Evolutionary conservation across 2,797 vertebrate genomes (phyloP).

Genomic region (Botia kubotai): DNA sequence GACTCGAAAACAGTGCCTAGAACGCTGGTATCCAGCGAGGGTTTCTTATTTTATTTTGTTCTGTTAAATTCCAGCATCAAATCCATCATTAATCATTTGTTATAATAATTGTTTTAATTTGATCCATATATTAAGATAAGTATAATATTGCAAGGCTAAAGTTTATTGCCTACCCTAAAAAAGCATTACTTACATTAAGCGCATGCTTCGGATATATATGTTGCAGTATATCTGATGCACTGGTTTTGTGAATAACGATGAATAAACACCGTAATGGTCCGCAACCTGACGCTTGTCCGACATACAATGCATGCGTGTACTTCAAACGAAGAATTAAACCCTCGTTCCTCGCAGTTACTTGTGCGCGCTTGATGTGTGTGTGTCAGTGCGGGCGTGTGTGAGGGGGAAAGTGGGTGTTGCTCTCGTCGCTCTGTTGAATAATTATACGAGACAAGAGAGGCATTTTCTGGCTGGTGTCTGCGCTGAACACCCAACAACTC

Average conservation of each 20-base stretch:
- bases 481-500: not conserved
- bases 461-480: constrained; percentile 26
- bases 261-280: not conserved
- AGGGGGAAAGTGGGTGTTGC: constrained; percentile 62
- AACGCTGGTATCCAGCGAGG: not conserved
- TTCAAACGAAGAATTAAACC: constrained; percentile 54
- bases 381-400: constrained; percentile 17
- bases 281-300: not conserved
- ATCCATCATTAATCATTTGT: not conserved
- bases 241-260: not conserved
- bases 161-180: not conserved
- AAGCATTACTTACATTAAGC: not conserved
- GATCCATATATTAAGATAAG: not conserved
- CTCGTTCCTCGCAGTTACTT: constrained; percentile 32
- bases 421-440: constrained; percentile 50
- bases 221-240: not conserved
- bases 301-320: constrained; percentile 40
- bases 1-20: not conserved
- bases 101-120: no score
- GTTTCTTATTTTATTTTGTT: not conserved
- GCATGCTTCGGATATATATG: not conserved
- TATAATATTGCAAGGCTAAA: not conserved
- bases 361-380: constrained; percentile 48
- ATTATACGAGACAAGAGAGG: constrained; percentile 47
- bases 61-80: not conserved